Evolutionary conservation across 1,140 invertebrate species (phyloP), one percentile per base, ranked within the genome.

Genomic region (Aphelenchoides avenae): DNA sequence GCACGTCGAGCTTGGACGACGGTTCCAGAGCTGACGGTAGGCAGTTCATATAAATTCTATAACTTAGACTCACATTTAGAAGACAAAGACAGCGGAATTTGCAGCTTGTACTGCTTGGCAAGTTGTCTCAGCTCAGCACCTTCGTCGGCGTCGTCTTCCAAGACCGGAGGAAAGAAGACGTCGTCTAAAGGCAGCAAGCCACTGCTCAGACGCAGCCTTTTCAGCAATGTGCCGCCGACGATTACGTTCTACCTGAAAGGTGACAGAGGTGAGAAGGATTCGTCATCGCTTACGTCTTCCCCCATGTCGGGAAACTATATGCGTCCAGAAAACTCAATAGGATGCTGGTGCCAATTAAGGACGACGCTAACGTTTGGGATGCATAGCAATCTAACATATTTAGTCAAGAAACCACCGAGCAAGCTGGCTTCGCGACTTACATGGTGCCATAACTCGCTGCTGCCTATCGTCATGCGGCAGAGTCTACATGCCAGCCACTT

Each of bases 201-300:
- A 11, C 75, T 79, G 34, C 65, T 82, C 0, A 75, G 71, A 18
- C 43, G 52, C 7, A 80, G 78, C 66, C 58, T 91, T 1, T 94
- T 95, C 79, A 83, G 86, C 0, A 83, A 88, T 71, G 87, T 92
- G 34, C 88, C 90, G 29, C 90, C 91, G 1, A 91, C 89, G 68
- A 83, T 96, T 36, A 84, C 84, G 57, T 95, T 95, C 79, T 84
- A 86, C 20, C 79, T 83, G 0, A 86, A 87, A 76, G 85, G 87
- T 55, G 82, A 84, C 61, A 84, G 85, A 68, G 57, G 82, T 61
- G 22, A 31, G 6, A n/a, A n/a, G 11, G n/a, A 11, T 34, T 39
- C n/a, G 29, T 13, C 5, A 24, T 68, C 40, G 37, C 54, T 30
- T 49, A 20, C 29, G 15, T 30, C n/a, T n/a, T n/a, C n/a, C n/a